Base-by-base conservation (phyloP, 2,888 invertebrate species). In the Pyrrhia umbra region DNA sequence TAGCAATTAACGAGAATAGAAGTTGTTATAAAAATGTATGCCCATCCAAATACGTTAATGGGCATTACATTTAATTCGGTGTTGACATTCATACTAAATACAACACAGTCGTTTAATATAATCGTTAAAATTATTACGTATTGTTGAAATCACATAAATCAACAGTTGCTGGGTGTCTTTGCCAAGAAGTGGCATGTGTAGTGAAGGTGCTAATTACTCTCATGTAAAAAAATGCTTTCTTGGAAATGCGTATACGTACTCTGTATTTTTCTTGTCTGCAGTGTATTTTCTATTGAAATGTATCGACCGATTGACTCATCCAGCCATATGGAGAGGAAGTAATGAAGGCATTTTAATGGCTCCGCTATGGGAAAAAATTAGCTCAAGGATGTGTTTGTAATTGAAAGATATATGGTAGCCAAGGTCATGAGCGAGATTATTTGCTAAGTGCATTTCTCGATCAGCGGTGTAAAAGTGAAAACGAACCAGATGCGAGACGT, bases 261-360 rank as follows among this genome's bases (percentile, higher is more conserved):
- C 34, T 34, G 0, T 18, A 5, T 49, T 66, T 46, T 34, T 13
- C n/a, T 10, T 13, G 30, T 58, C 23, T 21, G 20, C 15, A 34
- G 6, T 8, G 10, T 42, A 15, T 40, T 59, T 59, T 59, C 55
- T 45, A 61, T 62, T 42, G 42, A 59, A 59, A 73, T 52, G 54
- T 70, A 57, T 71, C 34, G 56, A 52, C 59, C 55, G 69, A 84
- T 81, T 88, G 87, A 89, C 75, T 90, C 88, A 89, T 80, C 77
- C 47, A 66, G 64, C 85, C 86, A 89, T 81, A 87, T 87, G 85
- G 79, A 86, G 79, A 87, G 89, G 89, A 89, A 86, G 90, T 79
- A 82, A 91, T 90, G 81, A 89, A 90, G 86, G 76, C 80, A 85
- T 87, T 87, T 91, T 89, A 89, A 87, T 87, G 81, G 83, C 75